Base-by-base conservation (phyloP, 2,888 invertebrate genomes). In the Leptothorax acervorum region DNA sequence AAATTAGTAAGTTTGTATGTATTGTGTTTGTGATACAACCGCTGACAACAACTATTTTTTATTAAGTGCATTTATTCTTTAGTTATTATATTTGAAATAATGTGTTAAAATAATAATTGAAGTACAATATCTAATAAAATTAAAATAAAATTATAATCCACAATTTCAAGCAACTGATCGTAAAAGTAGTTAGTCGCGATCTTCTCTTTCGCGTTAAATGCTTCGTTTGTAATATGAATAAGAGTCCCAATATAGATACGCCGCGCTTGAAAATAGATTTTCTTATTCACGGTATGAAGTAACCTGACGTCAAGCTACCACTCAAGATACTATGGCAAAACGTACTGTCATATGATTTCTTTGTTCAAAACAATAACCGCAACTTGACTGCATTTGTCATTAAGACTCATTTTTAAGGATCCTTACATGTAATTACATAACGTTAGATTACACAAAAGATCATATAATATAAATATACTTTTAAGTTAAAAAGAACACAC, bases 201-300 rank as follows among this genome's bases (percentile, higher is more conserved):
- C 57, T 83, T 86, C 74, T 84, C 86, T 89, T 84, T 89, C 84
- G 63, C 83, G 75, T 89, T 89, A 91, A 92, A 91, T 86, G 88
- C 87, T 89, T 92, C 91, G 92, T 92, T 93, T 92, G 93, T 93
- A 94, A 94, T 93, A 93, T 93, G 94, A 94, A 94, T 94, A 94
- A 94, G 93, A 93, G 90, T 90, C 91, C 92, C 91, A 89, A 93
- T 93, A 93, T 94, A 94, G 94, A 92, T 83, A 78, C 93, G 85
- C 82, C 85, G 86, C 85, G 86, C 89, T 92, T 93, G 85, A 92
- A 94, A 93, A 93, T 94, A 94, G 94, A 93, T 90, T 92, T 89
- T 89, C 85, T 92, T 94, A 93, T 94, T 94, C 92, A 88, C 88
- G 91, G 90, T 91, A 86, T 89, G 90, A 90, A 92, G 91, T 90